Evolutionary conservation across 2,113 vertebrate species (phyloP), one percentile per base, ranked within the genome.

Genomic region (Salvelinus fontinalis): DNA sequence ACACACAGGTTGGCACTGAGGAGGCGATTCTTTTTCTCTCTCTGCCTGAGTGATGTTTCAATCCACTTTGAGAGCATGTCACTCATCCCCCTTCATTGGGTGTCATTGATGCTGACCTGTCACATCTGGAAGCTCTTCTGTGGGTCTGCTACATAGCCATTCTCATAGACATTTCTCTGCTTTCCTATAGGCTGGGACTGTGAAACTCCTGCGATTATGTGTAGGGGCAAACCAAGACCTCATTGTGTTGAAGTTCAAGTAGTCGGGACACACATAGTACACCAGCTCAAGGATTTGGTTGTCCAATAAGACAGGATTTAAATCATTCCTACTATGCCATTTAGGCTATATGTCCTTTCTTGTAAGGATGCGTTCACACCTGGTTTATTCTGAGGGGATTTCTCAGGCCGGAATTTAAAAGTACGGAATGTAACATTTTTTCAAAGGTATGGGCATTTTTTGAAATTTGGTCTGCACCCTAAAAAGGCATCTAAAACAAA

Each of bases 91-190:
- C 14, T 5, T 83, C 83, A 69, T 0, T 77, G 80, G 84, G 79
- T 82, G 89, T 83, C 86, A 81, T 87, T 83, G 84, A 90, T 75
- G 84, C 85, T 90, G 87, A 91, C 87, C 86, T 75, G 76, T 86
- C 88, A 88, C 91, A 92, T 91, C 91, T 91, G 91, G 91, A 91
- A 91, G 81, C 90, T 86, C 86, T 91, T 68, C 66, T 68, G 26
- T 13, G 7, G 9, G 4, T 68, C 7, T 88, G 87, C 85, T 75
- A 74, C 83, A 24, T 71, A 39, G 87, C 85, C 85, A 73, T 87
- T 88, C 84, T 84, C 77, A 22, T 64, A 75, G 81, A 86, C 83
- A 77, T 86, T 84, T 70, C 84, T n/a, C 44, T 20, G 22, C 26
- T 68, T 34, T 68, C 16, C 31, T 87, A 75, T 66, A 86, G 87